phyloP scores from a whole-genome alignment of 2,113 vertebrate species.

The Dunckerocampus dactyliophorus region DNA sequence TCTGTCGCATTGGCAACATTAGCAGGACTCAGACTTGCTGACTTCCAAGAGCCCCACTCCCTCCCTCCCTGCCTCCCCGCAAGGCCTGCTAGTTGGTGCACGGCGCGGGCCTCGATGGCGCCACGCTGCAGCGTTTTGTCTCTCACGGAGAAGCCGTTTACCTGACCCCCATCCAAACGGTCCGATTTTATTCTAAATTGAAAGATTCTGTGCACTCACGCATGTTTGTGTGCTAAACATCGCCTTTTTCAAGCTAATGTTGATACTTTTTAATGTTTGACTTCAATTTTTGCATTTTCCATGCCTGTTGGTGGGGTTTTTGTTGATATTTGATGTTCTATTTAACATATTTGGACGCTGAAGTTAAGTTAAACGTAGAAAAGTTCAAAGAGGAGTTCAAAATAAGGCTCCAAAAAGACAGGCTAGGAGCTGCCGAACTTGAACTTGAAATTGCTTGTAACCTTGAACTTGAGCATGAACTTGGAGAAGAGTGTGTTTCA shows the following conservation, averaged over 20 bases:
- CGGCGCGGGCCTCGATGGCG: neutral
- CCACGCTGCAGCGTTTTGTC: neutral
- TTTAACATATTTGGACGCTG: no score
- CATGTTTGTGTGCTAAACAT: no score
- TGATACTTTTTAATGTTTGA: no score
- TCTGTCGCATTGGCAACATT: neutral
- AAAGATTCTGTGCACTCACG: neutral
- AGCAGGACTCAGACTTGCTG: neutral
- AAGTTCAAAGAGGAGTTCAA: no score
- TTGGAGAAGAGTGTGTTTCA: constrained; percentile 2
- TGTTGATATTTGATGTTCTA: no score
- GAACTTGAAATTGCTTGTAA: constrained; percentile 1
- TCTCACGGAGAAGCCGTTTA: neutral
- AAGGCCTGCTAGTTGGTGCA: neutral
- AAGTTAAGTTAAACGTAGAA: no score
- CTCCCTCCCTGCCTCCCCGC: neutral
- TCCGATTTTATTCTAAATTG: neutral
- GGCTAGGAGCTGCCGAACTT: neutral
- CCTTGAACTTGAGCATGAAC: constrained; percentile 9
- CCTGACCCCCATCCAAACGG: neutral
- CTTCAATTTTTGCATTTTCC: no score
- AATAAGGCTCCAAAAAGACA: no score
- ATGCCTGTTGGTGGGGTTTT: no score
- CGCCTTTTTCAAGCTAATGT: no score
- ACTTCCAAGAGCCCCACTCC: neutral